A percentile compares a stretch with the other conserved stretches of the same genome.
Conservation (phyloP, 2,797 vertebrate genomes). For the Pangasius macronema region DNA sequence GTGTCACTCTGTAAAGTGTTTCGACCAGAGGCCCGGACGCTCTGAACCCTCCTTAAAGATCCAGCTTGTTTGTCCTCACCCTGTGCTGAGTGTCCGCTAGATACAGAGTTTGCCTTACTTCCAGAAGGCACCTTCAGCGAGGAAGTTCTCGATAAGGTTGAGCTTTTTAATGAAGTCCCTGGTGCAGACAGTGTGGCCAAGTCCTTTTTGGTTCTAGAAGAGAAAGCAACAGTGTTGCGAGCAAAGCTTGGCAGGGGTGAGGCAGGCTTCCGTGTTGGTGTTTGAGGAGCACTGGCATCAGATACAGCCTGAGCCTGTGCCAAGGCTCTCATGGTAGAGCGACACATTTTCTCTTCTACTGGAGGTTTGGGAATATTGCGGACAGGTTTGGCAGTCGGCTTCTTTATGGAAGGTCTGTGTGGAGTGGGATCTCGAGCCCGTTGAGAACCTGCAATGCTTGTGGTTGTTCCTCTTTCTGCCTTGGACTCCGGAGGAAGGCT, state of each 20-base stretch:
- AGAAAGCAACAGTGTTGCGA: constrained; percentile 89
- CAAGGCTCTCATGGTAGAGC: constrained; percentile 79
- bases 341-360: constrained; percentile 87
- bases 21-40: constrained; percentile 75
- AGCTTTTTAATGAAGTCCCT: constrained; percentile 70
- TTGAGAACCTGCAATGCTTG: constrained; percentile 63
- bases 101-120: constrained; percentile 49
- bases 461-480: constrained; percentile 69
- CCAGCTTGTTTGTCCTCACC: constrained; percentile 69
- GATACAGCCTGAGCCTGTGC: constrained; percentile 62
- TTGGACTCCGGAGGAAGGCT: constrained; percentile 81
- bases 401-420: constrained; percentile 75
- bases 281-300: constrained; percentile 67
- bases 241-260: constrained; percentile 84
- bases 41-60: constrained; percentile 79
- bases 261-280: constrained; percentile 65
- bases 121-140: constrained; percentile 71
- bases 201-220: constrained; percentile 85
- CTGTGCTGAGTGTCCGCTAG: constrained; percentile 64
- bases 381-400: constrained; percentile 87
- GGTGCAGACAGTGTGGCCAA: constrained; percentile 59
- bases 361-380: constrained; percentile 79
- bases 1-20: constrained; percentile 69
- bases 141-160: constrained; percentile 72
- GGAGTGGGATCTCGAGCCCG: constrained; percentile 74